Base-by-base conservation (phyloP, 2,888 invertebrate genomes). In the Clitarchus hookeri region DNA sequence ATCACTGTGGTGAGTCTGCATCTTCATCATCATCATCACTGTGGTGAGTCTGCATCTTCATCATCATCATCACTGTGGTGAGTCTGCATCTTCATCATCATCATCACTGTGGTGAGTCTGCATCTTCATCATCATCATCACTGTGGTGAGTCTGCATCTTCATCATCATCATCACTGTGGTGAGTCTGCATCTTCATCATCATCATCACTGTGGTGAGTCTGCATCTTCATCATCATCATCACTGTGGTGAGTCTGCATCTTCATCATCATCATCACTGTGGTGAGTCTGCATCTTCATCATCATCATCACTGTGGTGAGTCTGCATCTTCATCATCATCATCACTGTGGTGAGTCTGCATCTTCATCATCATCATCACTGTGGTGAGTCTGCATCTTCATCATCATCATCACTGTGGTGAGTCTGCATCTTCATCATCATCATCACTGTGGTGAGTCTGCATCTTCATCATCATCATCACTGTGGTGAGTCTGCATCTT, bases 201-300 rank as follows among this genome's bases (percentile, higher is more conserved):
- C 78, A 94, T 95, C 88, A 96, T 95, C 78, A n/a, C n/a, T n/a
- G 95, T 96, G 88, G 88, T 89, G n/a, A n/a, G n/a, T n/a, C n/a
- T n/a, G n/a, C n/a, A n/a, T n/a, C n/a, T n/a, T 94, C 79, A 93
- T 94, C 89, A 92, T 95, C 87, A 94, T 95, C 87, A 93, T n/a
- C 93, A 84, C 91, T 96, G 87, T 92, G n/a, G n/a, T n/a, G n/a
- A n/a, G n/a, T 95, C 88, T 95, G 94, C 90, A 91, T 95, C 83
- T 92, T 96, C 83, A 96, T 96, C 89, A 94, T 96, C 78, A 94
- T 95, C 88, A 96, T 95, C 78, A n/a, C n/a, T n/a, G 95, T 96
- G 88, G 88, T 89, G n/a, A n/a, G n/a, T n/a, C n/a, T n/a, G n/a
- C n/a, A n/a, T n/a, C n/a, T n/a, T 94, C 79, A 93, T 94, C 89